Percentiles rank a stretch among this genome's conserved stretches.
Evolutionary conservation across 2,888 invertebrate species (phyloP).

Genomic region (Sinelater perroti): DNA sequence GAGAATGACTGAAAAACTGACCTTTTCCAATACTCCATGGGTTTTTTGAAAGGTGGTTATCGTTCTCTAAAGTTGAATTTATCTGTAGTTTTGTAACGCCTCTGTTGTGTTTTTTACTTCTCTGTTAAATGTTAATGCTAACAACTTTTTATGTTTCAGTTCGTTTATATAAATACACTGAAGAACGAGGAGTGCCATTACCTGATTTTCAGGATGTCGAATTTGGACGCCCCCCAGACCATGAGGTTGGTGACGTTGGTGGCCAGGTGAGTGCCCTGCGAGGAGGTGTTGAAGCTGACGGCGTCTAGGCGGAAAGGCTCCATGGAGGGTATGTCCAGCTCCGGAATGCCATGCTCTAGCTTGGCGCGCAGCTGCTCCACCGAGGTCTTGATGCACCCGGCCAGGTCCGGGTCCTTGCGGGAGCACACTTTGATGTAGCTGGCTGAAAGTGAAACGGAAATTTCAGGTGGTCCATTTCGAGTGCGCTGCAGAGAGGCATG

Average conservation of each 20-base stretch:
- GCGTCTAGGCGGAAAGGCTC: conserved; percentile 23
- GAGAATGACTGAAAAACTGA: no score
- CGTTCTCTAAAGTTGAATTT: no score
- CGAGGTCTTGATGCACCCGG: conserved; percentile 22
- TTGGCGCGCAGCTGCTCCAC: conserved; percentile 8
- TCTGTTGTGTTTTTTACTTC: no score
- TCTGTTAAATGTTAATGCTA: neutral
- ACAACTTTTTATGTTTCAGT: neutral
- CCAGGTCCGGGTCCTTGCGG: conserved; percentile 11
- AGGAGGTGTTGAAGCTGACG: conserved; percentile 8
- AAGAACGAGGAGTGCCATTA: conserved; percentile 1
- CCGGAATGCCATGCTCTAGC: conserved; percentile 20
- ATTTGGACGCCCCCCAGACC: conserved; percentile 17
- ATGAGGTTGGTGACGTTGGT: conserved; percentile 20
- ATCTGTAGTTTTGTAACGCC: no score
- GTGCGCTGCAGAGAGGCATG: no score
- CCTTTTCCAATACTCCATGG: no score
- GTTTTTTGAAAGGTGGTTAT: no score
- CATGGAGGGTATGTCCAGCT: conserved; percentile 21
- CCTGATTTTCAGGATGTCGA: conserved; percentile 19
- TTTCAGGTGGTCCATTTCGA: no score
- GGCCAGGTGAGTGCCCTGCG: conserved; percentile 15
- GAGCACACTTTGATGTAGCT: conserved; percentile 27
- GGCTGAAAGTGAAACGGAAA: conserved; percentile 18
- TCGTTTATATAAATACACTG: neutral